Conservation (phyloP, 2,113 vertebrate genomes). For the Lagopus muta region DNA sequence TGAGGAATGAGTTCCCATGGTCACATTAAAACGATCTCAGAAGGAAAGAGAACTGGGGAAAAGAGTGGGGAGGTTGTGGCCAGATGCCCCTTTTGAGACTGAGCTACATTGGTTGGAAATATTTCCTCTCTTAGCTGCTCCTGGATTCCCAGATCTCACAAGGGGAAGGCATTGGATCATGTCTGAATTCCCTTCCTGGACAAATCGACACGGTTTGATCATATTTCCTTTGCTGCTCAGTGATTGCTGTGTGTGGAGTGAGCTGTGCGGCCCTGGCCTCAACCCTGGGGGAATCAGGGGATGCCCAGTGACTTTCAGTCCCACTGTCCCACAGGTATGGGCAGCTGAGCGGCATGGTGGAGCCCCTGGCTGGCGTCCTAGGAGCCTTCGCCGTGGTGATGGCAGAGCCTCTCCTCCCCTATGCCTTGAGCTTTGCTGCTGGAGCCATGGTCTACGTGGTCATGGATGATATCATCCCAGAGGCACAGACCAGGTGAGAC, state of each 20-base stretch:
- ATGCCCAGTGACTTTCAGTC: accelerated
- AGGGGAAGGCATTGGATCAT: accelerated
- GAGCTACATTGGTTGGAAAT: not conserved
- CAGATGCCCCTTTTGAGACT: not conserved
- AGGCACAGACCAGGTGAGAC: slow-evolving; percentile 92
- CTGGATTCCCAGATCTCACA: not conserved
- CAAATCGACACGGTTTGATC: not conserved
- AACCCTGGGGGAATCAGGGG: accelerated
- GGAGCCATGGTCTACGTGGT: slow-evolving; percentile 98
- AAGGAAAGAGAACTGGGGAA: not conserved
- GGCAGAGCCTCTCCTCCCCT: slow-evolving; percentile 91
- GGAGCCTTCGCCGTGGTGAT: slow-evolving; percentile 87
- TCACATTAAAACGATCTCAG: not conserved
- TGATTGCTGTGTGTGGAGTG: not conserved
- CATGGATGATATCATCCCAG: slow-evolving; percentile 95
- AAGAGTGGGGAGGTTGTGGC: not conserved
- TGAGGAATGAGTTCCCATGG: not conserved
- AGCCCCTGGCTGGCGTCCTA: slow-evolving; percentile 87
- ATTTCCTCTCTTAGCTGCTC: not conserved
- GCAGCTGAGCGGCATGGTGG: slow-evolving; percentile 97
- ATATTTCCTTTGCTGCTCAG: not conserved
- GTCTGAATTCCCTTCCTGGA: not conserved
- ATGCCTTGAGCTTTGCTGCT: slow-evolving; percentile 92
- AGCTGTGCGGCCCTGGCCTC: accelerated
- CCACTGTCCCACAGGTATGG: slow-evolving; percentile 84